phyloP scores from a whole-genome alignment of 1,140 invertebrate species.

The Aphelenchoides besseyi region DNA sequence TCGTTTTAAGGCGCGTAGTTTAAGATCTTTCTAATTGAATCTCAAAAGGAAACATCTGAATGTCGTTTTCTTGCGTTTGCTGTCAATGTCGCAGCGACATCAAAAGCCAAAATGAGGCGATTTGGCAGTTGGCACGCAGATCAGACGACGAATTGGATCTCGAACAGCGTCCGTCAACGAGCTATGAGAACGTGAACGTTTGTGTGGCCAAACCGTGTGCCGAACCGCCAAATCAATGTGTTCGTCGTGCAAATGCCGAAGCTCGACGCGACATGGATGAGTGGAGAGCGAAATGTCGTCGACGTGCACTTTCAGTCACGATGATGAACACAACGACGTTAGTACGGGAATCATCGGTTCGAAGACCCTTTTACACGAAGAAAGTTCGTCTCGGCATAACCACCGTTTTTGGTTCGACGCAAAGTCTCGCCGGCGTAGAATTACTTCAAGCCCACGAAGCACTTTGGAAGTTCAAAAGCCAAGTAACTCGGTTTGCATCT shows the following conservation, averaged over 20 bases:
- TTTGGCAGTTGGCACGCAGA: no score
- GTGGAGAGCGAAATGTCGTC: neutral
- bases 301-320: neutral
- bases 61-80: no score
- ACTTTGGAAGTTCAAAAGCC: neutral
- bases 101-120: no score
- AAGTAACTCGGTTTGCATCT: neutral
- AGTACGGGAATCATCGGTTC: neutral
- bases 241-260: neutral
- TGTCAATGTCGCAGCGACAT: no score
- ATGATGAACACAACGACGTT: neutral
- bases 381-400: constrained; percentile 3
- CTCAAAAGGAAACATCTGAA: no score
- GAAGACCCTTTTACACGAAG: neutral
- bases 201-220: neutral
- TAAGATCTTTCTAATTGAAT: no score
- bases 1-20: neutral
- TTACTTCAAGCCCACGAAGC: constrained; percentile 1
- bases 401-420: constrained; percentile 1
- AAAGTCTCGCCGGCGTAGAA: neutral
- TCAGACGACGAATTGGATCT: neutral
- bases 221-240: neutral
- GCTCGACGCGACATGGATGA: neutral
- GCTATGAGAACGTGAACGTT: no score
- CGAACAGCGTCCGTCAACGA: neutral